Percentiles rank a stretch among this genome's conserved stretches.
Evolutionary conservation across 2,888 invertebrate genomes (phyloP).

Genomic region (Chymomyza procnemis): DNA sequence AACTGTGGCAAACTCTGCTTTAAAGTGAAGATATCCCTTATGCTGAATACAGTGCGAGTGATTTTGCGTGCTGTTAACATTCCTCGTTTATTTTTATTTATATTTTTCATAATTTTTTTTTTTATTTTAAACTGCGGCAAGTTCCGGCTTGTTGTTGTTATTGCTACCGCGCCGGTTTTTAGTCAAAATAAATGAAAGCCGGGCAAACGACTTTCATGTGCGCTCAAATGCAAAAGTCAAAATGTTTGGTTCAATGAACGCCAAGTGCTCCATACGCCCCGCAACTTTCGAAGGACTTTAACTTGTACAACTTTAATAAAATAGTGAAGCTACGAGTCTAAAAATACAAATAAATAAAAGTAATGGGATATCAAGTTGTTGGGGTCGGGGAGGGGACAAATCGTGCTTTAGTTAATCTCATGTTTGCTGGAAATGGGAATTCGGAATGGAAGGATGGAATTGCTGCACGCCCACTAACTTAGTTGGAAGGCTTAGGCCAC

Average conservation of each 20-base stretch:
- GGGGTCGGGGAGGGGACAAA: no score
- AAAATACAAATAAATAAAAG: not conserved
- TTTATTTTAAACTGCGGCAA: not conserved
- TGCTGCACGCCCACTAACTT: not conserved
- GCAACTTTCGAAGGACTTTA: constrained; percentile 40
- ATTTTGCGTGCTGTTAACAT: not conserved
- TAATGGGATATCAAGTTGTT: not conserved
- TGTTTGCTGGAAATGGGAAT: not conserved
- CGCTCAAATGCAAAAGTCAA: constrained; percentile 69
- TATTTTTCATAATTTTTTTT: not conserved
- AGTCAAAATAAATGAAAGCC: not conserved
- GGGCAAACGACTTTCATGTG: constrained; percentile 57
- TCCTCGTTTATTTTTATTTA: not conserved
- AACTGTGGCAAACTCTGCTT: no score
- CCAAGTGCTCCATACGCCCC: constrained; percentile 18
- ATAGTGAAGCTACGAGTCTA: not conserved
- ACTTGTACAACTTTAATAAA: constrained; percentile 29
- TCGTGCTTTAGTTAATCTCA: not conserved
- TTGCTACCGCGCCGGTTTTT: not conserved
- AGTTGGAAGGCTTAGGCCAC: not conserved
- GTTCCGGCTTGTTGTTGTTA: not conserved
- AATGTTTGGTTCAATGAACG: constrained; percentile 68
- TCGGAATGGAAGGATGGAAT: no score
- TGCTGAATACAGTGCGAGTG: no score
- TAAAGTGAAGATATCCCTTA: no score